Percentiles rank a stretch among this genome's conserved stretches.
Conservation (phyloP, 1,140 invertebrate species). For the Ceratina australensis region DNA sequence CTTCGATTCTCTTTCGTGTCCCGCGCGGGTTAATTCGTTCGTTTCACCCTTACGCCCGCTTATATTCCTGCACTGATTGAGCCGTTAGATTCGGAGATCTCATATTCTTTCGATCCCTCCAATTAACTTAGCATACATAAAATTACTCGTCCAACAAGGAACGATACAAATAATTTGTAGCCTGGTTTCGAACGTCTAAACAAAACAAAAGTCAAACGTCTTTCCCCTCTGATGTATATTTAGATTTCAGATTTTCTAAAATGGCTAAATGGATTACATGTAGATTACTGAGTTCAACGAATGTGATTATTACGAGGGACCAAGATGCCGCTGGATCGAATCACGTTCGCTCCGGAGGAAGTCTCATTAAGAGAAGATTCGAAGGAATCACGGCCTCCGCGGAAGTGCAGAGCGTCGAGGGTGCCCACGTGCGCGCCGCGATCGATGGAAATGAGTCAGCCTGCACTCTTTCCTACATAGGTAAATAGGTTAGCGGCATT, state of each 20-base stretch:
- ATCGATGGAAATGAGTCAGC: slow-evolving; percentile 51
- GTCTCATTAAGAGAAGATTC: slow-evolving; percentile 16
- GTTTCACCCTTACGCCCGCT: neutral
- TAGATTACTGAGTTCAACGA: no score
- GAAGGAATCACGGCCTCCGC: slow-evolving; percentile 4
- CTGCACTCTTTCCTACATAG: slow-evolving; percentile 42
- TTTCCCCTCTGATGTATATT: no score
- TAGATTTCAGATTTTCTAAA: no score
- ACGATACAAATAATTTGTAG: no score
- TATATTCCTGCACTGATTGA: neutral
- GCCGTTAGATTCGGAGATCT: no score
- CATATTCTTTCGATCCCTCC: neutral
- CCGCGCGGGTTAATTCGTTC: neutral
- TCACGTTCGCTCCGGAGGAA: neutral
- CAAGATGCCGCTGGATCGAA: neutral
- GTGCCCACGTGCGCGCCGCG: slow-evolving; percentile 1
- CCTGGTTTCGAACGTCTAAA: no score
- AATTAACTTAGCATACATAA: no score
- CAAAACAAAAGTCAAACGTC: no score
- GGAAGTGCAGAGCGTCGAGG: no score
- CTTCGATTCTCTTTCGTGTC: neutral
- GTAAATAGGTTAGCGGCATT: slow-evolving; percentile 66
- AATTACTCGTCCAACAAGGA: no score
- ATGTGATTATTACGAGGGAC: neutral
- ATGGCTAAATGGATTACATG: no score